Evolutionary conservation across 30 jellyfish, hydroid and myxozoan species (phyloP).

Genomic region (Catostylus mosaicus): DNA sequence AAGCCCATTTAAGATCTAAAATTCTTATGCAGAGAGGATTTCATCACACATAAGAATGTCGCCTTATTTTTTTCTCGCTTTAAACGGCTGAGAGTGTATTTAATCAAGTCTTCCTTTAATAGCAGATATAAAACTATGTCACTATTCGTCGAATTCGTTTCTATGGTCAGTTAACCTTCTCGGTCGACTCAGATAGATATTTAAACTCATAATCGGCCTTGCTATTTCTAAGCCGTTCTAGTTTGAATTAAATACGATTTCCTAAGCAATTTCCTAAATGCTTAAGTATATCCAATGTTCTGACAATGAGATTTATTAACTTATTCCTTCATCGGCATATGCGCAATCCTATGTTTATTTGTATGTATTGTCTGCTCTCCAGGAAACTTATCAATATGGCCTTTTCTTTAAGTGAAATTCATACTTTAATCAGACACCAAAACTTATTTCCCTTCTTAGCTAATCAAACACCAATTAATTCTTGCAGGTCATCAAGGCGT

Average conservation of each 20-base stretch:
- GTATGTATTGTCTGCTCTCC: slow-evolving; percentile 40
- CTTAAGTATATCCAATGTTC: slow-evolving; percentile 53
- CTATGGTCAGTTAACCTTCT: background rate
- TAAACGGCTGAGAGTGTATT: too few species aligned
- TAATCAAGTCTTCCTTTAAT: too few species aligned
- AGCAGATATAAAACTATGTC: too few species aligned
- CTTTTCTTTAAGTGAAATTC: slow-evolving; percentile 32
- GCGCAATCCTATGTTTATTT: slow-evolving; percentile 7
- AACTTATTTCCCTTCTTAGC: background rate
- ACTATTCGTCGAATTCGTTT: too few species aligned
- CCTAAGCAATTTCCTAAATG: slow-evolving; percentile 60
- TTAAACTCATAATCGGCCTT: background rate
- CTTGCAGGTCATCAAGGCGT: slow-evolving; percentile 6
- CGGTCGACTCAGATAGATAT: slow-evolving; percentile 3
- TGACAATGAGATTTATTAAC: slow-evolving; percentile 35
- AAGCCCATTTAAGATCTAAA: too few species aligned
- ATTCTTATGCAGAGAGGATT: too few species aligned
- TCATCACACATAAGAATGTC: too few species aligned
- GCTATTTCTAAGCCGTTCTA: slow-evolving; percentile 7
- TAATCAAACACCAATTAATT: slow-evolving; percentile 4
- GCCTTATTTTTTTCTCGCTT: too few species aligned
- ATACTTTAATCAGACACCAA: slow-evolving; percentile 42
- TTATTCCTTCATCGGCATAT: slow-evolving; percentile 13
- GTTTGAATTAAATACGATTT: slow-evolving; percentile 32
- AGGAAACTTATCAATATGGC: slow-evolving; percentile 16